These are phyloP conservation scores for Nemopilema nomurai DNA, from an alignment of 30 jellyfish, hydroid and myxozoan species.

Conservation along the genomic window DNA sequence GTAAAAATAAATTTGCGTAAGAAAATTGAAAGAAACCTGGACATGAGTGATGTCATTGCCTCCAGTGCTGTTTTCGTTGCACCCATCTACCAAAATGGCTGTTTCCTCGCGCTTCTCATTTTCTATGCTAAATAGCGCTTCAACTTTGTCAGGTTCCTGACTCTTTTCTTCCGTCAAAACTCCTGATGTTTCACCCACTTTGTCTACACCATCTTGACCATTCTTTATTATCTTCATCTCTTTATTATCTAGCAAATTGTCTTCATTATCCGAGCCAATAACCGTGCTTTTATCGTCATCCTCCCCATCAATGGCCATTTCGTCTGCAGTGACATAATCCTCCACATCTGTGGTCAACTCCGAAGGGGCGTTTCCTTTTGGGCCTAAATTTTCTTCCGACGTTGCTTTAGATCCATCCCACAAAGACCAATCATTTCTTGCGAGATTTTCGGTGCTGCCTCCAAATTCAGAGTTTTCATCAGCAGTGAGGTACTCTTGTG, in stretches of 20 bases:
- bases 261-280: slow-evolving; percentile 47
- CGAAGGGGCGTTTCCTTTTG: not conserved
- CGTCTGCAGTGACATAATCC: slow-evolving; percentile 40
- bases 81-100: too few species aligned
- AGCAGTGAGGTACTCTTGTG: slow-evolving; percentile 23
- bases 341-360: slow-evolving; percentile 8
- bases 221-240: too few species aligned
- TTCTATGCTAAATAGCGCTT: not conserved
- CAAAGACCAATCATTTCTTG: not conserved
- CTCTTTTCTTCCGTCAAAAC: not conserved
- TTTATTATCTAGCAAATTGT: not conserved
- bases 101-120: too few species aligned
- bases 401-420: too few species aligned
- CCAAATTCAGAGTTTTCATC: slow-evolving; percentile 20
- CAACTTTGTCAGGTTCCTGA: not conserved
- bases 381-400: slow-evolving; percentile 1
- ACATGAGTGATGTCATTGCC: too few species aligned
- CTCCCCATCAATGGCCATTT: slow-evolving; percentile 11
- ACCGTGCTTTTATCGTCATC: slow-evolving; percentile 52
- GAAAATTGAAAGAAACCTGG: too few species aligned
- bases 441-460: not conserved
- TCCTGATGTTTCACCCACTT: not conserved
- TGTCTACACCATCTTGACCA: not conserved
- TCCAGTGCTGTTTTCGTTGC: too few species aligned
- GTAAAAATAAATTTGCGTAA: too few species aligned